phyloP scores from a whole-genome alignment of 2,113 vertebrate species.

The Strix aluco region DNA sequence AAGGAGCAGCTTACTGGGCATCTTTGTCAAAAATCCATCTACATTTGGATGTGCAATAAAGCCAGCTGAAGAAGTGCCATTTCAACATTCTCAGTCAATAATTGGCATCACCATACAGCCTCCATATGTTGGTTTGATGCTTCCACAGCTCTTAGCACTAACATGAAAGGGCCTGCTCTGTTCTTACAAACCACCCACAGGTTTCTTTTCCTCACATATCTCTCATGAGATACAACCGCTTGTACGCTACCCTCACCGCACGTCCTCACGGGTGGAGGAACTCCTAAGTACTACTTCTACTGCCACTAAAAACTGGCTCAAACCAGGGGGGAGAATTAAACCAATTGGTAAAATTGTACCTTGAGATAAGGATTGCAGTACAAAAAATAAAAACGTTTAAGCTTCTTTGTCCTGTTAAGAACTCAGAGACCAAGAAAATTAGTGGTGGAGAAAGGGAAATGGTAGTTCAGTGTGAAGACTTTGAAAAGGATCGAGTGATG shows the following conservation, averaged over 20 bases:
- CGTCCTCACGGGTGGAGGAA: background rate
- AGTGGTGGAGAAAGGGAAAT: background rate
- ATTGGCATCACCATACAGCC: background rate
- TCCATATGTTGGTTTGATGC: background rate
- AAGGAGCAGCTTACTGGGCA: background rate
- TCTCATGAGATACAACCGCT: background rate
- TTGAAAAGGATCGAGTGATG: background rate
- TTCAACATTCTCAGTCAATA: background rate
- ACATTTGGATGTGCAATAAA: background rate
- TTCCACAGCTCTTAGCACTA: background rate
- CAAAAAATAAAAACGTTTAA: background rate
- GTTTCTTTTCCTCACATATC: background rate
- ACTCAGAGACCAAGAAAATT: background rate
- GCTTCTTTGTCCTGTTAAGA: background rate
- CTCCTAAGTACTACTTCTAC: background rate
- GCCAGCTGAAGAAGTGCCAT: background rate
- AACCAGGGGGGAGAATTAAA: background rate
- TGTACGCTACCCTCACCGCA: background rate
- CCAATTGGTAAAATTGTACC: background rate
- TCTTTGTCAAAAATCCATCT: background rate
- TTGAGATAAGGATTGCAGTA: background rate
- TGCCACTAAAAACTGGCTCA: background rate
- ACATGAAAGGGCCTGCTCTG: background rate
- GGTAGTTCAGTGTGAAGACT: background rate
- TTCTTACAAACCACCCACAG: background rate